Evolutionary conservation across 2,113 vertebrate genomes (phyloP).

Genomic region (Mesocricetus auratus): DNA sequence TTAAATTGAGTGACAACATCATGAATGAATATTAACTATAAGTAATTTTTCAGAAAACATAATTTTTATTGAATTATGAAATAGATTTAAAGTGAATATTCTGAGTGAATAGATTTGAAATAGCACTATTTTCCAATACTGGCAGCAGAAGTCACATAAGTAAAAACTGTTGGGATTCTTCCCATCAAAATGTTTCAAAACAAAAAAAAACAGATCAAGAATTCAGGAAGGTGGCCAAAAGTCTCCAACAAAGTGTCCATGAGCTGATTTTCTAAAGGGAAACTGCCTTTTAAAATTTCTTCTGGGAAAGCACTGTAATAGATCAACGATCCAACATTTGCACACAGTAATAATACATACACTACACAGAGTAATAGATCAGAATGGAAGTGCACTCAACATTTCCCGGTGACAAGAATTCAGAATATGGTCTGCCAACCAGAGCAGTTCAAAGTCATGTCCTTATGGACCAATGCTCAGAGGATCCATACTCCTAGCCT

Average conservation of each 20-base stretch:
- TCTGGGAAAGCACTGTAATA: neutral
- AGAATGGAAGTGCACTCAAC: neutral
- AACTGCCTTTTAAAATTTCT: neutral
- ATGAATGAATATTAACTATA: neutral
- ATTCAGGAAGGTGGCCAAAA: neutral
- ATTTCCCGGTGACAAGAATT: neutral
- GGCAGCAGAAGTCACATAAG: neutral
- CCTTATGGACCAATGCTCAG: neutral
- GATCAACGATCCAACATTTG: neutral
- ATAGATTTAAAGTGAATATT: neutral
- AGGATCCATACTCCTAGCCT: neutral
- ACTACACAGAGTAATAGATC: neutral
- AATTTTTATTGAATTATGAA: slow-evolving; percentile 14
- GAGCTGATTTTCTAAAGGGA: neutral
- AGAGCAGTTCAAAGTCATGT: neutral
- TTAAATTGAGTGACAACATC: neutral
- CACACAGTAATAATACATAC: neutral
- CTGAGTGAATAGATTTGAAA: slow-evolving; percentile 43
- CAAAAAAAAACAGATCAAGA: neutral
- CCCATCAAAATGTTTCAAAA: neutral
- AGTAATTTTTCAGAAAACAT: neutral
- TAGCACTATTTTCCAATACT: slow-evolving; percentile 9
- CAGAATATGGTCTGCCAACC: neutral
- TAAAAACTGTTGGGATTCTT: neutral
- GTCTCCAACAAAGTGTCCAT: neutral